A percentile compares a stretch with the other conserved stretches of the same genome.
Conservation (phyloP, 2,888 invertebrate species). For the Globia sparganii region DNA sequence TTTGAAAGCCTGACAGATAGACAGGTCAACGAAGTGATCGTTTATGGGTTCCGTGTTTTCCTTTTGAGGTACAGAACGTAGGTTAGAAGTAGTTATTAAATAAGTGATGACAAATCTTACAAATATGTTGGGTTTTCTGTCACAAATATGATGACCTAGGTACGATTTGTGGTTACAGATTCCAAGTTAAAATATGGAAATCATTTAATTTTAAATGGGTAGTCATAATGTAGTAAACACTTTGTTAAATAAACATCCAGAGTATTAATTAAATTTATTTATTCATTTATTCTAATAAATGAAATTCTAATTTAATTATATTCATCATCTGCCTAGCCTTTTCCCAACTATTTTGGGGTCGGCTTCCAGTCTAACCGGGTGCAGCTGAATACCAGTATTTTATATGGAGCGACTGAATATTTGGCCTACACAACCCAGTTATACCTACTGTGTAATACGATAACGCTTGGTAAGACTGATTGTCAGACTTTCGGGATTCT, state of each 20-base stretch:
- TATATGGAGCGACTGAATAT: background rate
- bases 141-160: background rate
- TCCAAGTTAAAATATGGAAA: background rate
- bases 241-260: background rate
- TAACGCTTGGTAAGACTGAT: background rate
- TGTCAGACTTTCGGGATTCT: no score
- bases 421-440: background rate
- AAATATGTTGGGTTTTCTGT: background rate
- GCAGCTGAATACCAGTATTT: background rate
- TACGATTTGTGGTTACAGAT: background rate
- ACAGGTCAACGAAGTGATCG: no score
- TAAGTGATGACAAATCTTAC: background rate
- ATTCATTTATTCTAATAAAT: no score
- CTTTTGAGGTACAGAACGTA: no score
- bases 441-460: no score
- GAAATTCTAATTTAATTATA: background rate
- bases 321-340: background rate
- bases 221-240: background rate
- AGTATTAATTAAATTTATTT: no score
- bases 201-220: background rate
- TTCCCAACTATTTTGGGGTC: background rate
- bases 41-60: no score
- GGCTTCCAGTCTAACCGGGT: background rate
- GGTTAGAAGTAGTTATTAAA: no score
- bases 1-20: no score